Base-by-base conservation (phyloP, 2,888 invertebrate genomes). In the Kuschelorhynchus macadamiae region DNA sequence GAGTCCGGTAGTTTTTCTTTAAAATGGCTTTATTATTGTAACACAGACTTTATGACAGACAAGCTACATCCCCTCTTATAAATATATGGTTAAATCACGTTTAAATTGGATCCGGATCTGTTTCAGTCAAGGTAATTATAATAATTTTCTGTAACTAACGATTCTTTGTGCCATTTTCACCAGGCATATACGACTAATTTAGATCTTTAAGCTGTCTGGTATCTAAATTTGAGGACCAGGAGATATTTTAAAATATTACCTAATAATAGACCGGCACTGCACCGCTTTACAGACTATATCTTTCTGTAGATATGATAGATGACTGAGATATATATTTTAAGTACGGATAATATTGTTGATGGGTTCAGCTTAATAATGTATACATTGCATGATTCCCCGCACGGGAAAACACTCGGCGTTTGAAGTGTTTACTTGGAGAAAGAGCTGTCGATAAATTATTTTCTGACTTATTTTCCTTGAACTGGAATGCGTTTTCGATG, bases 301-400 rank as follows among this genome's bases (percentile, higher is more conserved):
- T 60, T 44, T 62, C 61, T 62, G 33, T 14, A 62, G 53, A 62
- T 52, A 62, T 62, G 61, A 62, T 52, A 53, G 52, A 62, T 53
- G 61, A 62, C 30, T 52, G 17, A 14, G 32, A 44, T 62, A 44
- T 61, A 52, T 62, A 62, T 62, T 62, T 62, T 52, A 39, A 53
- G 61, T 32, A n/a, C 32, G 52, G 32, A 52, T 52, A 33, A 52
- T 1, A 33, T 33, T 52, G 52, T 33, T 52, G 52, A 52, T 52
- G 36, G 36, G 52, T 32, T 33, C 7, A 32, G 36, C 52, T 33
- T 52, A 52, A 52, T 52, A 52, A 52, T 52, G 33, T 52, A 52
- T 52, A 52, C 52, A 33, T 52, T 52, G 52, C 33, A 32, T 52
- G 52, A 52, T 33, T 52, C 12, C 18, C 12, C 17, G 36, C 52